Base-by-base conservation (phyloP, 2,797 vertebrate genomes). In the Siniperca scherzeri region DNA sequence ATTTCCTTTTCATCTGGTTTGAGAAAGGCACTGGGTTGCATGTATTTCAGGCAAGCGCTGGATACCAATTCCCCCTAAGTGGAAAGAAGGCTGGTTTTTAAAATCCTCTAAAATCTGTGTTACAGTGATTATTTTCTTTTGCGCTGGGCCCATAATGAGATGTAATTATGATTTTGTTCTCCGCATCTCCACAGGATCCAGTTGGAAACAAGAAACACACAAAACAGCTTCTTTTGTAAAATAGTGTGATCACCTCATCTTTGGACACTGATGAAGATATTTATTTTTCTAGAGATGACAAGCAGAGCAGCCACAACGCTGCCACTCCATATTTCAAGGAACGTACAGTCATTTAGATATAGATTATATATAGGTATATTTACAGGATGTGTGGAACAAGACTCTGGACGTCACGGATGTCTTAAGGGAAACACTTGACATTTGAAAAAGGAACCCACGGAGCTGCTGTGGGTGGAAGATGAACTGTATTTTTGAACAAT, bases 201-300 rank as follows among this genome's bases (percentile, higher is more conserved):
- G 91, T 94, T 95, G 97, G 97, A 97, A 96, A 97, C 96, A 95
- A 96, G 96, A 95, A 90, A 93, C 92, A 94, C 91, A 96, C 80
- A 87, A 88, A 85, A 85, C 85, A 88, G 93, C 93, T 94, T 95
- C 93, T 95, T 97, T 96, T 96, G 96, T 96, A 95, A 96, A 95
- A 96, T 94, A 93, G 94, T 89, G 95, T 96, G 95, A 95, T 96
- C 90, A 85, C 96, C 30, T 30, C 30, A 30, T 96, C 90, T 94
- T 95, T 96, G 96, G 96, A 95, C 96, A 96, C 92, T 93, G 92
- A 93, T 94, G 97, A 97, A 97, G 97, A 98, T 97, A 96, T 99
- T 97, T 99, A 99, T 99, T 99, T 99, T 99, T 99, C 96, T 99
- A 99, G 94, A 95, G 91, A 94, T 93, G 95, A 96, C 86, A 95